Conservation (phyloP, 1,140 invertebrate genomes). For the Anastrepha ludens region DNA sequence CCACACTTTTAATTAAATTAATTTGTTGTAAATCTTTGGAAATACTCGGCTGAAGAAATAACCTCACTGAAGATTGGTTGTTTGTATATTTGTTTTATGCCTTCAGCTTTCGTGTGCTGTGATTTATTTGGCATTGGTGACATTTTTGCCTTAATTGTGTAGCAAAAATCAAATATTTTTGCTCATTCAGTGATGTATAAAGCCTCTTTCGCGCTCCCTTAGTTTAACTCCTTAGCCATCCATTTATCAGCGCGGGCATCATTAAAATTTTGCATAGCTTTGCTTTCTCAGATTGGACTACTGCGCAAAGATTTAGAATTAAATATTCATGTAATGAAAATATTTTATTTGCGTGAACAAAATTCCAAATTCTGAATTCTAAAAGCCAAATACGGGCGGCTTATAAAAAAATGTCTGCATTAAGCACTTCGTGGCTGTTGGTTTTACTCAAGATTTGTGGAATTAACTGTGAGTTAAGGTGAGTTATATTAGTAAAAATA, state of each 20-base stretch:
- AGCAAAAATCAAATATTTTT: conserved; percentile 50
- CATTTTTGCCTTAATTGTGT: conserved; percentile 42
- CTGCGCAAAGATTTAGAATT: too few relatives aligned
- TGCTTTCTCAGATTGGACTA: not conserved
- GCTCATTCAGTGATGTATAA: conserved; percentile 21
- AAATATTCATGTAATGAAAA: too few relatives aligned
- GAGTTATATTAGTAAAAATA: too few relatives aligned
- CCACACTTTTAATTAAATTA: conserved; percentile 53
- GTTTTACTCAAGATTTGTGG: too few relatives aligned
- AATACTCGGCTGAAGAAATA: conserved; percentile 6
- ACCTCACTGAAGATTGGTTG: not conserved
- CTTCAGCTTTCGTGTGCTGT: not conserved
- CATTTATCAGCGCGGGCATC: not conserved
- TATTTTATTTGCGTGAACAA: too few relatives aligned
- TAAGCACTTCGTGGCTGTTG: too few relatives aligned
- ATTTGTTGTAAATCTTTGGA: conserved; percentile 53
- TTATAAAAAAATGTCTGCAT: too few relatives aligned
- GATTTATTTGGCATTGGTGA: conserved; percentile 44
- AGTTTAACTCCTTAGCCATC: not conserved
- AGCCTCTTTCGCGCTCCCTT: too few relatives aligned
- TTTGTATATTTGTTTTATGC: not conserved
- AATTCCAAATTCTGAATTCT: too few relatives aligned
- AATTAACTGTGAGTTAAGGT: too few relatives aligned
- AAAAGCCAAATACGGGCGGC: too few relatives aligned
- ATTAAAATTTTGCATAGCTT: not conserved